Percentiles rank a stretch among this genome's conserved stretches.
phyloP scores from a whole-genome alignment of 2,113 vertebrate genomes.

The cattle (Bos taurus) region DNA sequence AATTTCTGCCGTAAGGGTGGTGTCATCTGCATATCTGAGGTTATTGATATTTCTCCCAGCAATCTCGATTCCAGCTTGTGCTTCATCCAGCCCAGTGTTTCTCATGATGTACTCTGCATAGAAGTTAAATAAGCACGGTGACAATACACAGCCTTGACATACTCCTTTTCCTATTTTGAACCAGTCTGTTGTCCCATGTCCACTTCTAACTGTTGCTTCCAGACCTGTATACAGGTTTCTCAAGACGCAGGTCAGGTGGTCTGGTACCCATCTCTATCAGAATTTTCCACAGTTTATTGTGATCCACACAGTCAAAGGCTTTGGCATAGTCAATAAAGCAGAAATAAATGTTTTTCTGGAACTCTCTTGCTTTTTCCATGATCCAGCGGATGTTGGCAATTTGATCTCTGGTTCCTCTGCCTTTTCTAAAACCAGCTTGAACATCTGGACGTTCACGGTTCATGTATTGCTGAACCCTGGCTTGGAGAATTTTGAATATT shows the following conservation, averaged over 20 bases:
- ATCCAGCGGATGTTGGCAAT: neutral
- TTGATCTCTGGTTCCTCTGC: neutral
- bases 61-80: neutral
- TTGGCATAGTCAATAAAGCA: neutral
- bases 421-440: neutral
- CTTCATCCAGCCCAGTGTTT: fast-evolving
- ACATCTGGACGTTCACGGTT: neutral
- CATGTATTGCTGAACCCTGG: neutral
- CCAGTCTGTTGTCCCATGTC: neutral
- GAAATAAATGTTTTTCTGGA: neutral
- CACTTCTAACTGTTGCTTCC: neutral
- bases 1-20: neutral
- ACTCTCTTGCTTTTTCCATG: neutral
- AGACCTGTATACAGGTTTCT: neutral
- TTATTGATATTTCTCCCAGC: neutral
- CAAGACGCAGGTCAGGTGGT: neutral
- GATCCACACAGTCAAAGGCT: neutral
- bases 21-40: neutral
- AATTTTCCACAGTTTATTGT: neutral
- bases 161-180: neutral
- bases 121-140: neutral
- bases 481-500: neutral
- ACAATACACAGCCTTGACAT: fast-evolving
- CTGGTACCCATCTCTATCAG: neutral
- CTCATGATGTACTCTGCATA: neutral